Evolutionary conservation across 2,797 vertebrate species (phyloP), one percentile per base, ranked within the genome.

Genomic region (Enteromius fasciolatus): DNA sequence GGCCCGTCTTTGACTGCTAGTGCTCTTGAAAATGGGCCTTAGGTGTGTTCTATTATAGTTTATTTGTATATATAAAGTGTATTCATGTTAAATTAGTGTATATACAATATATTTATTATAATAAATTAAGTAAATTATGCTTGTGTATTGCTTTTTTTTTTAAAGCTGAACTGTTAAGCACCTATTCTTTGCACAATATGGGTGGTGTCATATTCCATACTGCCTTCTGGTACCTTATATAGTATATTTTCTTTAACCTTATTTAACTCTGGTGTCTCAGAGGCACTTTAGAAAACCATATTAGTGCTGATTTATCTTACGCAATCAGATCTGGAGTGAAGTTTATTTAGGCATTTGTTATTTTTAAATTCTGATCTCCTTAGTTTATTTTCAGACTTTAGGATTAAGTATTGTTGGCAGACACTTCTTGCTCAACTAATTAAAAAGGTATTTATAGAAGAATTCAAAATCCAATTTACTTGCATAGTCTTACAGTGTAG

Each of bases 81-180:
- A 87, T 77, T 85, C 50, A 89, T 88, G 87, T 90, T 88, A 92
- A 91, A 90, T 92, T 91, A 90, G 90, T 94, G 94, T 94, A 94
- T 86, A 94, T 92, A 94, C 87, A 84, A 90, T 94, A 90, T 94
- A 94, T 95, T 95, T 95, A 94, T 94, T 90, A 92, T 92, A 94
- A 88, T 88, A 88, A 88, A 88, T 69, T 4, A 85, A 73, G 67
- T 63, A 57, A 86, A 86, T 25, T 10, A 79, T 66, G 44, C 12
- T 66, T 46, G 67, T 77, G 66, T 78, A 57, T 83, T 78, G 36
- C 79, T 68, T 72, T 78, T 48, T 20, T 31, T 63, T 82, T 64
- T 75, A 3, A 57, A 17, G 25, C 5, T 31, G 31, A 66, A 75
- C 7, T 33, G 31, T 75, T 28, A 57, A 57, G 54, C 4, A 23